Evolutionary conservation across 2,888 invertebrate genomes (phyloP), one percentile per base, ranked within the genome.

Genomic region (Cheilosia vulpina): DNA sequence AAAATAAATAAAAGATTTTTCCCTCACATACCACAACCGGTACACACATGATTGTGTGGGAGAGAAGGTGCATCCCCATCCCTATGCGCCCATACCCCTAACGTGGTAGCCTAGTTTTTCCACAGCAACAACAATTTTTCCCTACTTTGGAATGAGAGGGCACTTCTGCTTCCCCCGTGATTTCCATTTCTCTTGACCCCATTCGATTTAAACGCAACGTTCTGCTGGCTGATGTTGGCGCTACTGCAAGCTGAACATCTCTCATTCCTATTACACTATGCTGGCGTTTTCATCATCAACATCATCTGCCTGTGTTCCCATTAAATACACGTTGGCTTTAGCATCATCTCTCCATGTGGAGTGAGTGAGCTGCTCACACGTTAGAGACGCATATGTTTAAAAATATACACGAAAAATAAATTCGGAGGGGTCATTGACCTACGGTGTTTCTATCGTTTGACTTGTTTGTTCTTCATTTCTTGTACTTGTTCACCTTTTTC

Each of bases 141-240:
- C 13, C 13, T 53, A 27, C 11, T 34, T 62, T 31, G 41, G 57
- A 38, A 45, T 73, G 63, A 55, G 43, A 63, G 57, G 41, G 65
- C 71, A 69, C 63, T 81, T 76, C 19, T 65, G 17, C 71, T 71
- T 60, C 76, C 69, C 69, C 66, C 65, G n/a, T 58, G 71, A 55
- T 82, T 82, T 77, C 71, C 71, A 76, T 82, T 77, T 82, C 82
- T 82, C 76, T 77, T 82, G 82, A 82, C 82, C 82, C 52, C 82
- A 82, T 82, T 82, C 71, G 71, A 66, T 77, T 77, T 77, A 66
- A 72, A 50, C 69, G 31, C 31, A 31, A 34, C 60, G 34, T 43
- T 60, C n/a, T 66, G 69, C 24, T 71, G 45, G 45, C 2, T 47
- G 7, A 19, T 17, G 47, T 11, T 34, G 43, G 43, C 57, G 58